phyloP scores from a whole-genome alignment of 2,888 invertebrate species.

The Mayetiola destructor region DNA sequence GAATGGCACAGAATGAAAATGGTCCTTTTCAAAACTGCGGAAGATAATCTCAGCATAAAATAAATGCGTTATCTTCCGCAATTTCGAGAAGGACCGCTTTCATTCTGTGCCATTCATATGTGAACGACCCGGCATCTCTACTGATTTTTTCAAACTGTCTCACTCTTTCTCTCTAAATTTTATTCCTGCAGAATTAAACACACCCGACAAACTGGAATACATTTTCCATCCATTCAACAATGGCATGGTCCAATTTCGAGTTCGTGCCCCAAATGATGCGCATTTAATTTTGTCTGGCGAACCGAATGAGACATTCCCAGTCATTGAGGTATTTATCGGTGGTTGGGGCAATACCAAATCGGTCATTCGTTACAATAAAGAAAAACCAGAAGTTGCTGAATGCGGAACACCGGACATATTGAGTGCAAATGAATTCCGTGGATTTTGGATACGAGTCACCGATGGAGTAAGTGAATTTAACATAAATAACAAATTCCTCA shows the following conservation, averaged over 20 bases:
- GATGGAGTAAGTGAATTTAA: slow-evolving; percentile 34
- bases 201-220: slow-evolving; percentile 69
- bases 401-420: slow-evolving; percentile 57
- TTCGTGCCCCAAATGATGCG: slow-evolving; percentile 68
- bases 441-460: slow-evolving; percentile 74
- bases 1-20: too few relatives aligned
- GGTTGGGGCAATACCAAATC: slow-evolving; percentile 79
- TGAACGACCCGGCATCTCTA: too few relatives aligned
- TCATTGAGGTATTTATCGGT: slow-evolving; percentile 77
- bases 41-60: too few relatives aligned
- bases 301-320: slow-evolving; percentile 56
- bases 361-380: slow-evolving; percentile 62
- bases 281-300: slow-evolving; percentile 65
- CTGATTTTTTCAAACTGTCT: too few relatives aligned
- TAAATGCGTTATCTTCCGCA: too few relatives aligned
- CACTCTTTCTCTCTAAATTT: slow-evolving; percentile 28
- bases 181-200: slow-evolving; percentile 48
- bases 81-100: too few relatives aligned
- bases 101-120: too few relatives aligned
- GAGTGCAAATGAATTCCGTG: slow-evolving; percentile 56
- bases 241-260: slow-evolving; percentile 60
- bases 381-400: slow-evolving; percentile 59
- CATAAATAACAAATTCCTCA: neutral
- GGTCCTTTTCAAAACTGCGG: too few relatives aligned
- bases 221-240: slow-evolving; percentile 58